phyloP scores from a whole-genome alignment of 2,888 invertebrate genomes.

The Diabrotica balteata region DNA sequence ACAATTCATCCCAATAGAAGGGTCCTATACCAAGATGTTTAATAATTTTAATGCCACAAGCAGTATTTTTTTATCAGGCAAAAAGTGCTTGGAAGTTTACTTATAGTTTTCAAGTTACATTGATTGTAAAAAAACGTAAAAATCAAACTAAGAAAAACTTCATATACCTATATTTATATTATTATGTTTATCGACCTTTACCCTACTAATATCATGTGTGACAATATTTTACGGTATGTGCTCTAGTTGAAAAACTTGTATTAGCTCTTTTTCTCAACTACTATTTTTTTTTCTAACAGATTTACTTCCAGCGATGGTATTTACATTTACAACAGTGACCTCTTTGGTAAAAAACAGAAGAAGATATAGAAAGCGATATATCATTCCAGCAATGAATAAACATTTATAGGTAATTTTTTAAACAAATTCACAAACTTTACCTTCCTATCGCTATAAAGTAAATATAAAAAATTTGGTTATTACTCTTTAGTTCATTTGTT shows the following conservation, averaged over 20 bases:
- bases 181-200: neutral
- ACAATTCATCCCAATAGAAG: no score
- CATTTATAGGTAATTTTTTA: constrained; percentile 31
- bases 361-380: constrained; percentile 53
- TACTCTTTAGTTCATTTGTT: no score
- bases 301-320: constrained; percentile 44
- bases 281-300: constrained; percentile 42
- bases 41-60: no score
- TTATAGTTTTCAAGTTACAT: no score
- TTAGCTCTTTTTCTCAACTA: constrained; percentile 46
- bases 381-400: constrained; percentile 53
- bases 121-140: no score
- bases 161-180: no score
- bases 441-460: constrained; percentile 44
- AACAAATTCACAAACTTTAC: constrained; percentile 48
- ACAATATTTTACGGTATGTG: constrained; percentile 51
- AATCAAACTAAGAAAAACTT: no score
- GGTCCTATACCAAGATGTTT: no score
- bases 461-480: constrained; percentile 2
- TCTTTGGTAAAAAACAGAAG: constrained; percentile 56
- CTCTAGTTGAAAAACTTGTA: constrained; percentile 52
- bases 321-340: constrained; percentile 57
- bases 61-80: no score
- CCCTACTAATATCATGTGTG: constrained; percentile 46
- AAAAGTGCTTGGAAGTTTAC: no score